Base-by-base conservation (phyloP, 2,797 vertebrate species). In the Schizopygopsis pylzovi region DNA sequence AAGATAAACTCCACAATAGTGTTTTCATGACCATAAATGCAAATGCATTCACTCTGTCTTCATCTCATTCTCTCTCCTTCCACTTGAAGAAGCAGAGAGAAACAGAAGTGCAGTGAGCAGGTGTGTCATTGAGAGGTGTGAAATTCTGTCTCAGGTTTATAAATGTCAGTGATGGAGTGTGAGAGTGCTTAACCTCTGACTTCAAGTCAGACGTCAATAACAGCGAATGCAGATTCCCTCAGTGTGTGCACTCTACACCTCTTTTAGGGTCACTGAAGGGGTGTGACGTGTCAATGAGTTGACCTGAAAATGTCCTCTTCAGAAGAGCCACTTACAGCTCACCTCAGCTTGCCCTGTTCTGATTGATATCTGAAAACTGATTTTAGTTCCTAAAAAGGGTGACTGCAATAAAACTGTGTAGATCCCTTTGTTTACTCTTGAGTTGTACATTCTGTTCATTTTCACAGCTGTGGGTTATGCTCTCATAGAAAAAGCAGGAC, bases 181-280 rank as follows among this genome's bases (percentile, higher is more conserved):
- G 41, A 86, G 49, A 87, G 87, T 75, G 28, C 83, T 88, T 87
- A 86, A 87, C 86, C 84, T 86, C 54, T 83, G 73, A 84, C 86
- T 82, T 79, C 12, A 76, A 54, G 49, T n/a, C 63, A 67, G 79
- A 77, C 63, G 65, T 79, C 81, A 72, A 20, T 83, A 83, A 47
- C 73, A 72, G 37, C 80, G 75, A 71, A 70, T 88, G 75, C 68
- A 78, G 25, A 59, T 79, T 71, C 79, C 73, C 79, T 79, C 37
- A 45, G 67, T 70, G 61, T 81, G 47, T 85, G 79, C 77, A 61
- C 84, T 79, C 81, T 79, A 63, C 22, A 43, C 73, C 61, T 70
- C 65, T 85, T 68, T 75, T 22, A n/a, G 52, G 70, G 77, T 81
- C 77, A 85, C 22, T 84, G 73, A 61, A 79, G 18, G 41, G 61